Conservation (phyloP, 2,113 vertebrate species). For the Microtus richardsoni region DNA sequence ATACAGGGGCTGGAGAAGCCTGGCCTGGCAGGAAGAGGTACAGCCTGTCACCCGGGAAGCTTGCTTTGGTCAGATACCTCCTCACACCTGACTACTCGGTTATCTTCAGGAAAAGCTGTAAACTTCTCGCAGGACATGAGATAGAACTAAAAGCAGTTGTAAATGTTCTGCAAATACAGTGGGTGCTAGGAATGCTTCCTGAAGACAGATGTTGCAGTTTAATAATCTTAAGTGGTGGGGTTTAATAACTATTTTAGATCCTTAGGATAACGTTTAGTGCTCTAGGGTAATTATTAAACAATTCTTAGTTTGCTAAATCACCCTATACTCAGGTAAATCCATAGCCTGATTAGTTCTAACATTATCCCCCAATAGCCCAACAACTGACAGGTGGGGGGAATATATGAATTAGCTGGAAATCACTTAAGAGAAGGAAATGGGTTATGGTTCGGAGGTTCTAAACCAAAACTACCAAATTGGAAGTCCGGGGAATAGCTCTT, state of each 20-base stretch:
- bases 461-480: neutral
- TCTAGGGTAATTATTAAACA: conserved; percentile 75
- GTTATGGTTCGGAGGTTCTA: neutral
- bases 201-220: conserved; percentile 76
- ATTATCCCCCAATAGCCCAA: conserved; percentile 28
- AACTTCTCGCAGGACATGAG: conserved; percentile 48
- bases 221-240: conserved; percentile 71
- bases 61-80: conserved; percentile 34
- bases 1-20: conserved; percentile 67
- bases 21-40: conserved; percentile 68
- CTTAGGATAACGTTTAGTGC: conserved; percentile 73
- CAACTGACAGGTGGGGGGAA: neutral
- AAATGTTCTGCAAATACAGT: conserved; percentile 77
- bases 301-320: conserved; percentile 60
- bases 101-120: conserved; percentile 52
- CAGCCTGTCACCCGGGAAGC: conserved; percentile 75
- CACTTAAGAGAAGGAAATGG: neutral
- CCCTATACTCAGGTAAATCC: conserved; percentile 54
- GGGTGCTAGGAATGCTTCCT: conserved; percentile 70
- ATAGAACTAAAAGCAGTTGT: conserved; percentile 79
- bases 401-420: neutral
- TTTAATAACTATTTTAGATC: conserved; percentile 79
- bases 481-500: neutral
- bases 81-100: conserved; percentile 15
- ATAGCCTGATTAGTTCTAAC: conserved; percentile 53